These are phyloP conservation scores for Centropyge bicolor DNA, from an alignment of 2,797 vertebrate species.

Conservation along the genomic window DNA sequence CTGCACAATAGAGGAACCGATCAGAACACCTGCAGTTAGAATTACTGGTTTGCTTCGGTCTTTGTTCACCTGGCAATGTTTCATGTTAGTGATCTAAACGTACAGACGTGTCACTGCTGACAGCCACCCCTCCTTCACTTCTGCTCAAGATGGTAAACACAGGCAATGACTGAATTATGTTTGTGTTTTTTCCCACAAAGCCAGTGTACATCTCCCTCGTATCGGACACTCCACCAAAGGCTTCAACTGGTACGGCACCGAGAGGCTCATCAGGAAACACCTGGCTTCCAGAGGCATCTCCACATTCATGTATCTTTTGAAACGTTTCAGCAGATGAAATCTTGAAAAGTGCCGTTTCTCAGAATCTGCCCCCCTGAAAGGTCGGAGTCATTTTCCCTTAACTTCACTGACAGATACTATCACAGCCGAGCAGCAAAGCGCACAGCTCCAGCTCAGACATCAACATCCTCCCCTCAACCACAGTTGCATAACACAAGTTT, in stretches of 20 bases:
- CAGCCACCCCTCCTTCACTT: neutral
- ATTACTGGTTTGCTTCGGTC: neutral
- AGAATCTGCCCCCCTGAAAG: neutral
- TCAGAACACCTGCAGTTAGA: neutral
- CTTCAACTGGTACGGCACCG: conserved; percentile 97
- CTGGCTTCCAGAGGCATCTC: conserved; percentile 88
- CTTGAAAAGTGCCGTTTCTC: neutral
- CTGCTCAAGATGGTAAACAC: neutral
- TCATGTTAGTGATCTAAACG: neutral
- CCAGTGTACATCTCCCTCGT: conserved; percentile 94
- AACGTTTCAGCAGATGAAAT: neutral
- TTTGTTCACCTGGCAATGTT: neutral
- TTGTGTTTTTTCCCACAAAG: conserved; percentile 73
- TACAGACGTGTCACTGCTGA: neutral
- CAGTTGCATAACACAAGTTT: neutral
- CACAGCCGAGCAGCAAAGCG: conserved; percentile 77
- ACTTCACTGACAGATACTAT: conserved; percentile 87
- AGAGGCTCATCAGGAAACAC: conserved; percentile 92
- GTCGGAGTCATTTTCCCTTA: conserved; percentile 37
- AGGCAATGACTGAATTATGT: neutral
- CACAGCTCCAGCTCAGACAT: conserved; percentile 22
- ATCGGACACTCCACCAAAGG: conserved; percentile 92
- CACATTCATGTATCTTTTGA: conserved; percentile 91
- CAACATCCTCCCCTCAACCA: conserved; percentile 38
- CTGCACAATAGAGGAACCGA: neutral